Evolutionary conservation across 2,113 vertebrate genomes (phyloP), one percentile per base, ranked within the genome.

Genomic region (Clarias gariepinus): DNA sequence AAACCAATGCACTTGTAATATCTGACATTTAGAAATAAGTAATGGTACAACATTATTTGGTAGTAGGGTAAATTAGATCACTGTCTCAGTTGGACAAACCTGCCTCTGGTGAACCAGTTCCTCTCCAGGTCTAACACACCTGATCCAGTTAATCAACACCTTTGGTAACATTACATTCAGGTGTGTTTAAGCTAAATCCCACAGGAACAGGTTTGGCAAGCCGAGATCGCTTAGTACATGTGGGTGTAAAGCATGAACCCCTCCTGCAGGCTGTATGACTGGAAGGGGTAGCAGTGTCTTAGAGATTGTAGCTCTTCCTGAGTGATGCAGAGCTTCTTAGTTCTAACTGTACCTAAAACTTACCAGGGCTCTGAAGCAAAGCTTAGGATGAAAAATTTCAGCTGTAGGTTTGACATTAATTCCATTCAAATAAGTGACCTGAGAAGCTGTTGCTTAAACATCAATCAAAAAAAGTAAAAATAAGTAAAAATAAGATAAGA

Each of bases 71-170:
- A 78, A 57, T 58, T 57, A 79, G n/a, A 79, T 58, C 53, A 53
- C 8, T 6, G 73, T 76, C 4, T 78, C 12, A 78, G 19, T 10
- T 73, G 66, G 1, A 53, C 52, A 73, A 47, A 73, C 82, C 66
- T 83, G 66, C 82, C 58, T 33, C 30, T 71, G 52, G 52, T 57
- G 47, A 83, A 19, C 10, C 21, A 57, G 21, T 55, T n/a, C 18
- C 58, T 82, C 21, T 25, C 21, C 4, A 63, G 55, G 60, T 80
- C 11, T 57, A 58, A 58, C 64, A 69, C 81, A 57, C 23, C 68
- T 84, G 23, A 84, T 84, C 55, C 83, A 61, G 83, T 74, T 84
- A 74, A 84, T 74, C 13, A 73, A n/a, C 28, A 74, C 55, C 12
- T 73, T 74, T 33, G 61, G 33, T 58, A 84, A 21, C 21, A 84